Percentiles rank a stretch among this genome's conserved stretches.
Conservation (phyloP, 1,140 invertebrate genomes). For the Argopecten irradians region DNA sequence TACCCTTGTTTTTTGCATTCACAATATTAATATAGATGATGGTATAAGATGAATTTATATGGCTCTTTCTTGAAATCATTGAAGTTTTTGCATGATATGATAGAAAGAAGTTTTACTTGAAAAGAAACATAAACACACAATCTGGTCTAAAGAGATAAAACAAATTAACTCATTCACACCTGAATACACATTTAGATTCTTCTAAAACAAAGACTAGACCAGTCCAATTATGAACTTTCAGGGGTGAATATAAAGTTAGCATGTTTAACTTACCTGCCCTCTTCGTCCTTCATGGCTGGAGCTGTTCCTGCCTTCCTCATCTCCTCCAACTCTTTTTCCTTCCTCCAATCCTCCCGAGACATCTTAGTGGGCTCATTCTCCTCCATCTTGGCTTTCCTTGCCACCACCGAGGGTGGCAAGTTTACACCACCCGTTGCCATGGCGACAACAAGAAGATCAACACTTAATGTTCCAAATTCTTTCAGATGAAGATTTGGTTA, state of each 20-base stretch:
- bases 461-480: background rate
- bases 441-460: background rate
- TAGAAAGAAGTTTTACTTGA: background rate
- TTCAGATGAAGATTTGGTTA: background rate
- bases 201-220: too few relatives aligned
- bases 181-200: too few relatives aligned
- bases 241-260: too few relatives aligned
- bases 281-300: constrained; percentile 98
- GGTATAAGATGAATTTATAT: too few relatives aligned
- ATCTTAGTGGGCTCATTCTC: constrained; percentile 72
- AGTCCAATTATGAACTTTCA: too few relatives aligned
- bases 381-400: constrained; percentile 68
- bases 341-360: constrained; percentile 76
- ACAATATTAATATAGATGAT: too few relatives aligned
- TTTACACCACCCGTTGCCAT: constrained; percentile 55
- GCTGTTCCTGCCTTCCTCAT: constrained; percentile 98
- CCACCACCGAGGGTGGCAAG: constrained; percentile 75
- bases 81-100: background rate
- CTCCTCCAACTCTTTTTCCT: constrained; percentile 95
- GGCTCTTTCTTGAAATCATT: too few relatives aligned
- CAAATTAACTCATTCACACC: too few relatives aligned
- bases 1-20: too few relatives aligned
- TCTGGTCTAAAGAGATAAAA: background rate
- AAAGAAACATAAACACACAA: background rate
- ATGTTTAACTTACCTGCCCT: constrained; percentile 82